Evolutionary conservation across 2,888 invertebrate species (phyloP).

Genomic region (Liopterus haemorrhoidalis): DNA sequence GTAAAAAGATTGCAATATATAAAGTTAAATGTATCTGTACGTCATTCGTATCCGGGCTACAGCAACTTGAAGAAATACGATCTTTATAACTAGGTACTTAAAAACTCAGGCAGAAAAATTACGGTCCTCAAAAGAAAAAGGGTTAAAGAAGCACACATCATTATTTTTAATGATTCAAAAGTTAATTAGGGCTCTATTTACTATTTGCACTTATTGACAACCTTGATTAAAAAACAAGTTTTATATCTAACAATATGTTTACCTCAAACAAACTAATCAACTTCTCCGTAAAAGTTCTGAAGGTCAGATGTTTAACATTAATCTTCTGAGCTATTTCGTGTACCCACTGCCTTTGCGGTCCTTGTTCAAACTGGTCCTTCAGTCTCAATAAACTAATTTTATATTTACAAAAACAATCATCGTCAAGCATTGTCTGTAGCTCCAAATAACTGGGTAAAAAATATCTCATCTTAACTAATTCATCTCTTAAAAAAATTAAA

Average conservation of each 20-base stretch:
- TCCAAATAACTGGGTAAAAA: slow-evolving; percentile 14
- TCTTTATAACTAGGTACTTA: too few species aligned
- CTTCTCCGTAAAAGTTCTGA: slow-evolving; percentile 53
- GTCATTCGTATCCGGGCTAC: too few species aligned
- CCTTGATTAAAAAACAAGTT: neutral
- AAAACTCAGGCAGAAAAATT: too few species aligned
- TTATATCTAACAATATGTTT: slow-evolving; percentile 13
- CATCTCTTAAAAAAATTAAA: slow-evolving; percentile 19
- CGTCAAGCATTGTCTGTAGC: slow-evolving; percentile 7
- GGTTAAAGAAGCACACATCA: too few species aligned
- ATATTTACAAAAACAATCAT: too few species aligned
- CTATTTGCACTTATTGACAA: too few species aligned
- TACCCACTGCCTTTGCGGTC: slow-evolving; percentile 49
- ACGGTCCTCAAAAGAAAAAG: too few species aligned
- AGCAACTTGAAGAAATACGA: too few species aligned
- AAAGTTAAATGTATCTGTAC: too few species aligned
- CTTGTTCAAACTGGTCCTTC: slow-evolving; percentile 44
- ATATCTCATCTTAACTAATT: slow-evolving; percentile 14
- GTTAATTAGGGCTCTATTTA: too few species aligned
- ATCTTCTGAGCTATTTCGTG: slow-evolving; percentile 50
- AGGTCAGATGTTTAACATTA: slow-evolving; percentile 49
- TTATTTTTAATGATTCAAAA: too few species aligned
- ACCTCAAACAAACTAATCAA: slow-evolving; percentile 56
- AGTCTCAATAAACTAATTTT: slow-evolving; percentile 9
- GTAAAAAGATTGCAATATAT: too few species aligned